Evolutionary conservation across 2,797 vertebrate species (phyloP), one percentile per base, ranked within the genome.

Genomic region (Odontamblyopus rebecca): DNA sequence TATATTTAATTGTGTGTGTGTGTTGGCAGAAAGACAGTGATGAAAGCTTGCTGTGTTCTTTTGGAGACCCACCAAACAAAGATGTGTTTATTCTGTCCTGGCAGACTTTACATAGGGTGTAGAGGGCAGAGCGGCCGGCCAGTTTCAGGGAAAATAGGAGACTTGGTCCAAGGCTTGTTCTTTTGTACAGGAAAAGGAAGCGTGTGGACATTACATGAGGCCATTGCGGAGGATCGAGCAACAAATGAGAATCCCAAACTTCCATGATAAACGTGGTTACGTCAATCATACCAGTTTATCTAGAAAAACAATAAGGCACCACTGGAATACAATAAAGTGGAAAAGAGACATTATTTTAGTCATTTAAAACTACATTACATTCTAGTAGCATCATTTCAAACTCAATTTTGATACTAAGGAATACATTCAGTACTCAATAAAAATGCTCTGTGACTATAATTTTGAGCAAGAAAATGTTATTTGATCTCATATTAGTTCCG

Each of bases 131-230:
- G 75, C 32, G 64, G 75, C 75, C 68, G 76, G 4, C 1, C 48
- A 65, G 71, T 75, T 74, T 70, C 60, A 2, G 13, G 74, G 68
- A 80, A 80, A 61, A 70, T 63, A 63, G 59, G 32, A 71, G 13
- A 60, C 51, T 64, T 61, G 41, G 50, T 68, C 50, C 26, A 3
- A 48, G 41, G 51, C 67, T 50, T 59, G 71, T 66, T 69, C 59
- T 69, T 68, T 32, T 15, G 61, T 29, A 60, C 61, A 85, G 80
- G 81, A 86, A 84, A 67, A 57, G 78, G 77, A 83, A 84, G 73
- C 69, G 68, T 77, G 67, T 53, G 64, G 67, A 60, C 71, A 53
- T 57, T 29, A 67, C 61, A 57, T 32, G 19, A 67, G 0, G 5
- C 67, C 81, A 82, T 75, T 41, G 51, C 41, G 67, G 65, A 67